phyloP scores from a whole-genome alignment of 2,797 vertebrate genomes.

The Galago senegalensis region DNA sequence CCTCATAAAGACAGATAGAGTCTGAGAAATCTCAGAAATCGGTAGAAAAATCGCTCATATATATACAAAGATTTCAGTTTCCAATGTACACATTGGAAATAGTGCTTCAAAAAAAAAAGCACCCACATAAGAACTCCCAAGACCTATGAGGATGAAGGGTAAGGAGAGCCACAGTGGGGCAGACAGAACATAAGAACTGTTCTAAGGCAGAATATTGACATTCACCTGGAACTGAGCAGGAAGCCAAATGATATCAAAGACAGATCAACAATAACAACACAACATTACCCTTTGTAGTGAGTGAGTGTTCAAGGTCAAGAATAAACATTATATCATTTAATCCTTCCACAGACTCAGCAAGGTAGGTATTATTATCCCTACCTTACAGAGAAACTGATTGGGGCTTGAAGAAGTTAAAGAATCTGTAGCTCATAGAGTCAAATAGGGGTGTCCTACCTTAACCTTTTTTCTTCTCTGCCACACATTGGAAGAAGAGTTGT shows the following conservation, averaged over 20 bases:
- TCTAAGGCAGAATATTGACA: background rate
- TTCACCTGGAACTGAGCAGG: background rate
- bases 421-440: background rate
- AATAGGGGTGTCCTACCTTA: too few relatives aligned
- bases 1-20: background rate
- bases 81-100: background rate
- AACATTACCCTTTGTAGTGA: background rate
- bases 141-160: too few relatives aligned
- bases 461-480: too few relatives aligned
- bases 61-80: background rate
- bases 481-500: too few relatives aligned
- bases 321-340: background rate
- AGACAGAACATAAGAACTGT: background rate
- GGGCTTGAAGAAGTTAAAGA: background rate
- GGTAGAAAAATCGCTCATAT: background rate
- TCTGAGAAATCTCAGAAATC: background rate
- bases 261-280: background rate
- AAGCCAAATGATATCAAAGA: background rate
- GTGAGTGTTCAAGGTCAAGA: background rate
- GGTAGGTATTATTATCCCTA: background rate
- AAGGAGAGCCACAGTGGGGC: too few relatives aligned
- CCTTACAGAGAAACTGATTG: conserved; percentile 18
- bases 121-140: background rate
- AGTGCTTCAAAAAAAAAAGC: background rate
- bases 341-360: background rate